These are phyloP conservation scores for Rhadinocentrus ornatus DNA, from an alignment of 2,797 vertebrate genomes.

Conservation along the genomic window DNA sequence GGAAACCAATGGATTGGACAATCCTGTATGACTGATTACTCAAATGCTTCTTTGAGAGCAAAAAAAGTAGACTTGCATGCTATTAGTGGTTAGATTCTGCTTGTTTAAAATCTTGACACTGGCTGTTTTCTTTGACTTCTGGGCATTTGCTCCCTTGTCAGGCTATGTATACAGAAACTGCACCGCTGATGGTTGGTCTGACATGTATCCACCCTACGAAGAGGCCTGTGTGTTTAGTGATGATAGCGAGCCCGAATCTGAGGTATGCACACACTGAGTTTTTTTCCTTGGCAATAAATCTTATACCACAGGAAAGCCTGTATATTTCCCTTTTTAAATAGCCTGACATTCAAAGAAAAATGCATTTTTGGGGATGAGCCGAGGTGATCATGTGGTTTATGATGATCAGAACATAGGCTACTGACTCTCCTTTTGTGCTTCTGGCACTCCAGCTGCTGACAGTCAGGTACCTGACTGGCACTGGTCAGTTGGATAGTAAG, in stretches of 20 bases:
- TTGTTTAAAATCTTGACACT: neutral
- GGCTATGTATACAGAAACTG: slow-evolving; percentile 89
- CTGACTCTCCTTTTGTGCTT: neutral
- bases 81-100: neutral
- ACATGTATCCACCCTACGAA: slow-evolving; percentile 84
- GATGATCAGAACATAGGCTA: neutral
- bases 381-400: neutral
- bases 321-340: neutral
- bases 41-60: neutral
- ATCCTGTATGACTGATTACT: neutral
- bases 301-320: neutral
- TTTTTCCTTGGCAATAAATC: neutral
- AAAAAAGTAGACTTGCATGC: neutral
- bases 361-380: neutral
- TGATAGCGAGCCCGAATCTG: slow-evolving; percentile 80
- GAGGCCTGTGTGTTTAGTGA: slow-evolving; percentile 85
- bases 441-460: too few relatives aligned
- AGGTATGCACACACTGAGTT: slow-evolving; percentile 70
- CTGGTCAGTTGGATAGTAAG: neutral
- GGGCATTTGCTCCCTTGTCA: slow-evolving; percentile 47
- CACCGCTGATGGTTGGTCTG: slow-evolving; percentile 83
- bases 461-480: neutral
- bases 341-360: neutral
- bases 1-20: too few relatives aligned
- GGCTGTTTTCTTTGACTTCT: neutral